Conservation (phyloP, 1,140 invertebrate species). For the Mizuhopecten yessoensis region DNA sequence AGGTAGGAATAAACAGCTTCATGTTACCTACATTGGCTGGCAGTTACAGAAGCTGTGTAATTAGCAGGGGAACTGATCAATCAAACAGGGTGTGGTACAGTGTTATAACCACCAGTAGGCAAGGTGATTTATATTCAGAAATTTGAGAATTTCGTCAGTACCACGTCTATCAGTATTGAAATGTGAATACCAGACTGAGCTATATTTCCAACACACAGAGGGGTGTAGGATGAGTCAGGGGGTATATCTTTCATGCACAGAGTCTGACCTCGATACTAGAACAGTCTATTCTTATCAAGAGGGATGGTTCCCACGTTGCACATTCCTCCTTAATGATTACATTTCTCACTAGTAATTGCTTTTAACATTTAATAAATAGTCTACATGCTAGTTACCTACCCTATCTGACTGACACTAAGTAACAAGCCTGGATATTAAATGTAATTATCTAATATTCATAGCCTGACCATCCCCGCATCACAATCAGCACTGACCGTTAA, state of each 20-base stretch:
- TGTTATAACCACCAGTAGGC: neutral
- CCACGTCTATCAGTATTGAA: conserved; percentile 4
- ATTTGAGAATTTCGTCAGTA: neutral
- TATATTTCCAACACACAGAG: conserved; percentile 11
- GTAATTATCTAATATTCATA: neutral
- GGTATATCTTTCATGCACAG: neutral
- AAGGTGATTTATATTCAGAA: conserved; percentile 1
- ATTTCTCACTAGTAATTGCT: neutral
- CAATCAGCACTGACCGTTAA: conserved; percentile 25
- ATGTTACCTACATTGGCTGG: neutral
- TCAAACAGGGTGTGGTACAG: neutral
- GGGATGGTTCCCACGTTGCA: conserved; percentile 14
- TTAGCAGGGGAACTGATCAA: neutral
- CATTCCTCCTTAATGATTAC: neutral
- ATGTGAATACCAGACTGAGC: conserved; percentile 37
- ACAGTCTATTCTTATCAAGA: conserved; percentile 14
- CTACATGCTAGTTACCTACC: neutral
- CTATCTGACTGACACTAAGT: neutral
- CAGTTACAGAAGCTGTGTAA: neutral
- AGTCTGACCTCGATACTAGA: conserved; percentile 11
- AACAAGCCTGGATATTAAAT: neutral
- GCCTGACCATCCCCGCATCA: conserved; percentile 29
- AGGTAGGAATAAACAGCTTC: neutral
- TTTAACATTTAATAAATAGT: neutral
- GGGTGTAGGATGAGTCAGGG: conserved; percentile 30